Evolutionary conservation across 2,888 invertebrate genomes (phyloP).

Genomic region (Chorisops tibialis): DNA sequence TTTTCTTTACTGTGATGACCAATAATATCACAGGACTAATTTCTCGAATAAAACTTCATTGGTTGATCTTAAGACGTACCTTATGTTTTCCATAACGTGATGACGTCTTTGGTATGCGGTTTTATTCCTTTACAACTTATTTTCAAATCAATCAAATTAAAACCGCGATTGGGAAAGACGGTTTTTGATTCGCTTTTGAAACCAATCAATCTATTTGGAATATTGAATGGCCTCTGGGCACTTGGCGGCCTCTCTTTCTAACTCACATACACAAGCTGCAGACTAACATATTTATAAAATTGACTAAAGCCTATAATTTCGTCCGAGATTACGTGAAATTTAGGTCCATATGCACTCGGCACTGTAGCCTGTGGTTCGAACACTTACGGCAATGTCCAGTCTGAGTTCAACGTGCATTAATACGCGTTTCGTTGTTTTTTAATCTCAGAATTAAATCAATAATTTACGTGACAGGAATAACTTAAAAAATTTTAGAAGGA

Average conservation of each 20-base stretch:
- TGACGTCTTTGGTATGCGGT: too few species aligned
- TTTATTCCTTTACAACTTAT: not conserved
- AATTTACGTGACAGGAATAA: conserved; percentile 34
- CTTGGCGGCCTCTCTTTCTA: not conserved
- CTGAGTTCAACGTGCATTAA: conserved; percentile 8
- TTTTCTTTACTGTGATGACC: too few species aligned
- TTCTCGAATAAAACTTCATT: too few species aligned
- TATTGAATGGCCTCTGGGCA: conserved; percentile 8
- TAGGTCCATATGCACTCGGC: conserved; percentile 27
- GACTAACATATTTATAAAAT: conserved; percentile 30
- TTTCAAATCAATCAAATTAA: conserved; percentile 18
- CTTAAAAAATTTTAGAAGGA: conserved; percentile 20
- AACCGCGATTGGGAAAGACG: conserved; percentile 2
- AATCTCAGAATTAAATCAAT: conserved; percentile 34
- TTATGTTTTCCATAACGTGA: too few species aligned
- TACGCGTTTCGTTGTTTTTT: conserved; percentile 28
- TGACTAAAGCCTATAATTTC: conserved; percentile 32
- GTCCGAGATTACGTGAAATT: conserved; percentile 27
- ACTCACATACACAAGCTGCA: not conserved
- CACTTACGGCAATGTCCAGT: not conserved
- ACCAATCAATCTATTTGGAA: conserved; percentile 23
- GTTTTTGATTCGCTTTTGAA: conserved; percentile 5
- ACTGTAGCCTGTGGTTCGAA: not conserved
- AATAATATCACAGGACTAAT: too few species aligned
- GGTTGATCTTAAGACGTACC: too few species aligned